Evolutionary conservation across 2,113 vertebrate species (phyloP).

Genomic region (Forbesichthys papilliferus): DNA sequence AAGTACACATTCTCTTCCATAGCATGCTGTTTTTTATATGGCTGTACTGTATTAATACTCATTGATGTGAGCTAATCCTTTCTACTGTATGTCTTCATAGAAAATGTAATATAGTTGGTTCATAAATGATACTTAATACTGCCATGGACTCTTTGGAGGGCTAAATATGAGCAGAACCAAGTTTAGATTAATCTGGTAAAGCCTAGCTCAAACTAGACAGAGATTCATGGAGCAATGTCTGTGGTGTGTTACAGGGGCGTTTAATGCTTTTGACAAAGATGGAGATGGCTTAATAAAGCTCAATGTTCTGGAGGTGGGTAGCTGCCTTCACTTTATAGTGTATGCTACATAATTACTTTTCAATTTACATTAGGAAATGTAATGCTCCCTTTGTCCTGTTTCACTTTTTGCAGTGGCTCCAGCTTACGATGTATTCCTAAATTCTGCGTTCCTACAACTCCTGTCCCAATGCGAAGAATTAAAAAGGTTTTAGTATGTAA

Average conservation of each 20-base stretch:
- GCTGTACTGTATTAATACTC: neutral
- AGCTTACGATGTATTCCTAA: constrained; percentile 95
- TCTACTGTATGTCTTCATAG: neutral
- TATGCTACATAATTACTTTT: neutral
- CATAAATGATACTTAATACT: neutral
- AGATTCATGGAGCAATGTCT: neutral
- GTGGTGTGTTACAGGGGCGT: constrained; percentile 81
- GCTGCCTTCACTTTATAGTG: neutral
- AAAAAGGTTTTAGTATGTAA: neutral
- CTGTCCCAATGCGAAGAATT: neutral
- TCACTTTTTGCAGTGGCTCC: constrained; percentile 85
- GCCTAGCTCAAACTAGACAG: too few relatives aligned
- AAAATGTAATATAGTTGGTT: neutral
- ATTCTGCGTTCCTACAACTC: neutral
- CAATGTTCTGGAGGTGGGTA: constrained; percentile 90
- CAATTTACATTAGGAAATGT: neutral
- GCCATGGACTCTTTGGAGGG: neutral
- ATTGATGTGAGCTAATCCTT: neutral
- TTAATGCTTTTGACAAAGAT: constrained; percentile 94
- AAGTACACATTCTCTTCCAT: constrained; percentile 62
- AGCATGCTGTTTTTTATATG: too few relatives aligned
- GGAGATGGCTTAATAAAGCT: constrained; percentile 95
- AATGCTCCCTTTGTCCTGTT: neutral
- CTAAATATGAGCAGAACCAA: neutral
- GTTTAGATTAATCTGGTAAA: too few relatives aligned